phyloP scores from a whole-genome alignment of 2,797 vertebrate genomes.

The Mycteria americana region DNA sequence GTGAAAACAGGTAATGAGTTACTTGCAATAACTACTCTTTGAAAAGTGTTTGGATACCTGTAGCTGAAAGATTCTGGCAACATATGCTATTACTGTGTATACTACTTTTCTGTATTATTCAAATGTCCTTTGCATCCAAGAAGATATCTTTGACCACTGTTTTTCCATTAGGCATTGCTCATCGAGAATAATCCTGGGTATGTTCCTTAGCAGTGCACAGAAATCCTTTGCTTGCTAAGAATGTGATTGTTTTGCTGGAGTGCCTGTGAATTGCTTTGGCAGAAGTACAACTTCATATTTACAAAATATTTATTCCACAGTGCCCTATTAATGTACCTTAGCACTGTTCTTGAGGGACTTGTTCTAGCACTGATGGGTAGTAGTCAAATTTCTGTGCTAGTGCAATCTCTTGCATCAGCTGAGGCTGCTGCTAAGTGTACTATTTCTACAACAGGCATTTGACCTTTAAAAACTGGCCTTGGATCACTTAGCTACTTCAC shows the following conservation, averaged over 20 bases:
- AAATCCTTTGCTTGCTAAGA: not conserved
- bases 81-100: not conserved
- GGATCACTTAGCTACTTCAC: not conserved
- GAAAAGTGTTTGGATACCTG: not conserved
- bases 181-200: not conserved
- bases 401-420: not conserved
- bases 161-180: not conserved
- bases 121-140: not conserved
- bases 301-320: slow-evolving; percentile 28
- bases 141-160: not conserved
- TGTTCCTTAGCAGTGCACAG: not conserved
- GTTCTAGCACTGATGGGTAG: not conserved
- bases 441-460: not conserved
- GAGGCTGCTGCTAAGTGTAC: not conserved
- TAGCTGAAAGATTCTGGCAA: not conserved
- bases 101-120: not conserved
- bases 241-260: not conserved
- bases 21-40: not conserved
- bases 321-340: not conserved
- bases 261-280: slow-evolving; percentile 6
- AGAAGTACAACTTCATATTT: slow-evolving; percentile 10
- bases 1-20: not conserved
- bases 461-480: slow-evolving; percentile 10
- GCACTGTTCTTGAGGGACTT: slow-evolving; percentile 5
- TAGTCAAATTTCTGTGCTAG: not conserved